Evolutionary conservation across 2,888 invertebrate species (phyloP).

Genomic region (Drosophila rellima): DNA sequence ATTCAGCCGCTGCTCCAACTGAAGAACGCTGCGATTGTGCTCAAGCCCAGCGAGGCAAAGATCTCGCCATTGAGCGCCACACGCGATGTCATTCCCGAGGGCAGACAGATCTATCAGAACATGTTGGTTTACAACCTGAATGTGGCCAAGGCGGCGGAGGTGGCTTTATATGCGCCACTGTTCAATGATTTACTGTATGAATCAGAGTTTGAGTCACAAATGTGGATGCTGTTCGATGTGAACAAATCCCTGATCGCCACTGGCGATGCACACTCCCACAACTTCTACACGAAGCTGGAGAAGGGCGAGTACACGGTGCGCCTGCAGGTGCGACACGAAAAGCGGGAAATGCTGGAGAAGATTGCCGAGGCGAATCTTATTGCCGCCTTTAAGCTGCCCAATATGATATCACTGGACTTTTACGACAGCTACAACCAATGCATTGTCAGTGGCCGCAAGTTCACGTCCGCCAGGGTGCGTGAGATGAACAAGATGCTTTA

Average conservation of each 20-base stretch:
- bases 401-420: conserved; percentile 91
- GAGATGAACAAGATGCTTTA: conserved; percentile 90
- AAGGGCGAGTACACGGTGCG: conserved; percentile 97
- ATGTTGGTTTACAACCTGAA: conserved; percentile 95
- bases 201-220: conserved; percentile 97
- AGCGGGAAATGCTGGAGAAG: conserved; percentile 93
- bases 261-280: conserved; percentile 96
- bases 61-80: conserved; percentile 90
- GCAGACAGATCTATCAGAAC: conserved; percentile 96
- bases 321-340: conserved; percentile 96
- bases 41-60: conserved; percentile 93
- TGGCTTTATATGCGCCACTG: conserved; percentile 91
- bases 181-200: conserved; percentile 97
- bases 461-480: conserved; percentile 85
- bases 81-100: conserved; percentile 94
- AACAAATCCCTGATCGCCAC: conserved; percentile 94
- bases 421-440: conserved; percentile 87
- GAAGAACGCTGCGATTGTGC: conserved; percentile 90
- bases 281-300: conserved; percentile 92
- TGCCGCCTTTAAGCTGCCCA: conserved; percentile 91
- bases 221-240: conserved; percentile 97
- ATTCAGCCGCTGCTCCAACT: conserved; percentile 91
- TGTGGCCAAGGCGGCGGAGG: conserved; percentile 93
- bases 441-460: conserved; percentile 90
- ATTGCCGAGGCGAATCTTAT: conserved; percentile 92